Evolutionary conservation across 2,113 vertebrate species (phyloP), one percentile per base, ranked within the genome.

Genomic region (Salvator merianae): DNA sequence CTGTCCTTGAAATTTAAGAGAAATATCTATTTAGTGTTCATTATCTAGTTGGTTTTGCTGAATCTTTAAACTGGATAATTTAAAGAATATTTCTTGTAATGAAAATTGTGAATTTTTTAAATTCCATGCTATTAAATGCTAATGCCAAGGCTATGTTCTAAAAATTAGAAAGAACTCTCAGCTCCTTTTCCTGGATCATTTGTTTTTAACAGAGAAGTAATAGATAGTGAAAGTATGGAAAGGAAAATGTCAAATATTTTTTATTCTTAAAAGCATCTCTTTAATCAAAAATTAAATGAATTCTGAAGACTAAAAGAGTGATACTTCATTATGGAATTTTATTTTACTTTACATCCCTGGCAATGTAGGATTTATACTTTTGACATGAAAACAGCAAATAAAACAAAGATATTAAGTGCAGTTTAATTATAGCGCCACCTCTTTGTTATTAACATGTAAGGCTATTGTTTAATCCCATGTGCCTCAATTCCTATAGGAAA

Each of bases 221-320:
- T 28, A 55, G 66, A 32, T 70, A 40, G 18, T 71, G 50, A 78
- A 40, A 62, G 50, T 38, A 70, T 43, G 62, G 36, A 69, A 77
- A 77, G 7, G 28, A 77, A 55, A 70, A 6, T 40, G 24, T 26
- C 10, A 34, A 77, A 69, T 8, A 3, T 50, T 77, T 69, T 78
- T 20, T 36, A 77, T 53, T 20, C 47, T 26, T 38, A 69, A 62
- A n/a, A 40, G 16, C 18, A 70, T 14, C 73, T 76, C 32, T 77
- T 77, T 68, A 34, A 83, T 76, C 8, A 14, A 28, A 84, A 83
- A 68, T 50, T 26, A 76, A 76, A 84, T 77, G 74, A 40, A 79
- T 68, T 53, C 65, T 34, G 63, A 81, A 69, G 2, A 77, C 26
- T 40, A 59, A 77, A 40, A 22, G 32, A 69, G 24, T 69, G 74